Evolutionary conservation across 2,113 vertebrate genomes (phyloP).

Genomic region (Ceyx margarethae): DNA sequence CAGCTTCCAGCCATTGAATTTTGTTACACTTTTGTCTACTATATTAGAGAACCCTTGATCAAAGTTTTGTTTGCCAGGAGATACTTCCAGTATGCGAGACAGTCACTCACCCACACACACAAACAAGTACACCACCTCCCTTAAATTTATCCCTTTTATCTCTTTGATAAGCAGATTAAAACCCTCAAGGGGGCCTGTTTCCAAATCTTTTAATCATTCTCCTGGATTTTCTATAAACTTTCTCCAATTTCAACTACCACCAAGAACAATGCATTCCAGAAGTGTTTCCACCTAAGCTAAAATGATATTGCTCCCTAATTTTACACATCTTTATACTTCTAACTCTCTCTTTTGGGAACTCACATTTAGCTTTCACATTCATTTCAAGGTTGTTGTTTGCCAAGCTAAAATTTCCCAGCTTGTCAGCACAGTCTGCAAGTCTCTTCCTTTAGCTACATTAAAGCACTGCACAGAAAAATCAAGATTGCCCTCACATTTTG

Average conservation of each 20-base stretch:
- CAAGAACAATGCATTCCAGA: neutral
- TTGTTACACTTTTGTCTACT: constrained; percentile 25
- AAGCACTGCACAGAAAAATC: neutral
- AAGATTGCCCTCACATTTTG: neutral
- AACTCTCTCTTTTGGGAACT: neutral
- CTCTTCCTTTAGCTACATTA: neutral
- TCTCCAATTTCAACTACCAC: neutral
- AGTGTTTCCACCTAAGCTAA: neutral
- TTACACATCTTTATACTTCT: neutral
- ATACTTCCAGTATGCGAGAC: neutral
- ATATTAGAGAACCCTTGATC: constrained; percentile 9
- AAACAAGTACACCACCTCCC: neutral
- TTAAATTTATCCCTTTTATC: constrained; percentile 22
- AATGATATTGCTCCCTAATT: neutral
- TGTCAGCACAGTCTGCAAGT: neutral
- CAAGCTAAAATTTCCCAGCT: neutral
- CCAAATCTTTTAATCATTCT: neutral
- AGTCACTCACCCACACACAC: neutral
- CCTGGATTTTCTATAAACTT: neutral
- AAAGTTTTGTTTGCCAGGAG: constrained; percentile 46
- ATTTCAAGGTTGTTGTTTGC: neutral
- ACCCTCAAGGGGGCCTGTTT: neutral
- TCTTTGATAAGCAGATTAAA: constrained; percentile 38
- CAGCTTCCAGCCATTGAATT: neutral
- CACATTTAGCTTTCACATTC: neutral